Evolutionary conservation across 2,888 invertebrate species (phyloP).

Genomic region (Euspilapteryx auroguttella): DNA sequence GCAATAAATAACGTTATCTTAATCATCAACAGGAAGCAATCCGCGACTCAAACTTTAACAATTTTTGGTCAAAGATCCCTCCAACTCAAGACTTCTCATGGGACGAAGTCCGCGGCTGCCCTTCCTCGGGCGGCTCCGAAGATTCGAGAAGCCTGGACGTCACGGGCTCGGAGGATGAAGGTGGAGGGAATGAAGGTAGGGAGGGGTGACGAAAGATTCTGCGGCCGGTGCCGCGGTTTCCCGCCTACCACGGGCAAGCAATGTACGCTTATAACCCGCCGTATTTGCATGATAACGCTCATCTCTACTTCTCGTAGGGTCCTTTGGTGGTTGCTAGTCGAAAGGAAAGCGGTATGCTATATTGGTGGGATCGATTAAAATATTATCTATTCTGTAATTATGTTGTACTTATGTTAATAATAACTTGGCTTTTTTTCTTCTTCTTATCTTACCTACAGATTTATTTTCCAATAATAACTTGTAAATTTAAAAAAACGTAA

Average conservation of each 20-base stretch:
- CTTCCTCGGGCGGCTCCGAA: conserved; percentile 45
- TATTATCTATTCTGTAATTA: too few species aligned
- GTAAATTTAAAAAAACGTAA: too few species aligned
- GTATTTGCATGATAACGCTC: conserved; percentile 28
- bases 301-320: conserved; percentile 34
- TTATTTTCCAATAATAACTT: too few species aligned
- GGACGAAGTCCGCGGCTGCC: conserved; percentile 33
- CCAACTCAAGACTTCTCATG: conserved; percentile 30
- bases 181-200: conserved; percentile 18
- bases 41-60: conserved; percentile 42
- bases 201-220: conserved; percentile 48
- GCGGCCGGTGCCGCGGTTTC: conserved; percentile 59
- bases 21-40: conserved; percentile 25
- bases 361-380: too few species aligned
- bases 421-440: too few species aligned
- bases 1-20: too few species aligned
- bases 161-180: conserved; percentile 55
- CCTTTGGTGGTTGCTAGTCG: not conserved
- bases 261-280: conserved; percentile 18
- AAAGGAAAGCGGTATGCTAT: not conserved
- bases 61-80: conserved; percentile 49
- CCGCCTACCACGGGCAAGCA: conserved; percentile 21
- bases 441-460: too few species aligned
- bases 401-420: too few species aligned
- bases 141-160: conserved; percentile 53